phyloP scores from a whole-genome alignment of 2,113 vertebrate species.

The Nipponia nippon region DNA sequence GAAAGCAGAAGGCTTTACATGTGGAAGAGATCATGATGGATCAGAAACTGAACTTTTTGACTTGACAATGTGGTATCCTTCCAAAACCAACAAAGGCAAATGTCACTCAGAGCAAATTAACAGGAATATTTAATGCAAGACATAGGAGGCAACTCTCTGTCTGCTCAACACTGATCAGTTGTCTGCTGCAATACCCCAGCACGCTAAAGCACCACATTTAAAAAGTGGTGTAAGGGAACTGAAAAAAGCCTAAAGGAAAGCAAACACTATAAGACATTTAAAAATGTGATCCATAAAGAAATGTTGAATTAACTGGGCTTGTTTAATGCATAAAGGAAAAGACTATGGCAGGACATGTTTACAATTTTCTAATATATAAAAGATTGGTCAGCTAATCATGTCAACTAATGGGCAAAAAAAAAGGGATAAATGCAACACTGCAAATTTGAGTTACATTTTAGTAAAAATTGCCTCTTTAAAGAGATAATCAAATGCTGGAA shows the following conservation, averaged over 20 bases:
- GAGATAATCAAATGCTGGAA: not conserved
- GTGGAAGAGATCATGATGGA: not conserved
- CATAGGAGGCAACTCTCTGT: not conserved
- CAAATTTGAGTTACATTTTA: not conserved
- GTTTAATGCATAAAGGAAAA: not conserved
- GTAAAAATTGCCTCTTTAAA: not conserved
- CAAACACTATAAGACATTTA: not conserved
- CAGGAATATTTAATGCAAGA: not conserved
- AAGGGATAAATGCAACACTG: not conserved
- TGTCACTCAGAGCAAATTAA: not conserved
- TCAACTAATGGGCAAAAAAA: not conserved
- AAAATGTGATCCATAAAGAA: not conserved
- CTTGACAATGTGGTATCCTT: not conserved
- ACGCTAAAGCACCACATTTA: not conserved
- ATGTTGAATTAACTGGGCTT: not conserved
- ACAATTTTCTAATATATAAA: not conserved
- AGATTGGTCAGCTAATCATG: not conserved
- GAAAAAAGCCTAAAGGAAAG: not conserved
- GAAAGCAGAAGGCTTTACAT: not conserved
- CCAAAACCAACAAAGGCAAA: slow-evolving; percentile 13
- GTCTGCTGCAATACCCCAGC: not conserved
- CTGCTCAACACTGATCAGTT: not conserved
- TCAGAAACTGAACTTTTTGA: not conserved
- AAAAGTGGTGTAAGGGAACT: not conserved
- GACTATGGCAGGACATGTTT: not conserved